Percentiles rank a stretch among this genome's conserved stretches.
Conservation (phyloP, 2,888 invertebrate species). For the Thymelicus lineola region DNA sequence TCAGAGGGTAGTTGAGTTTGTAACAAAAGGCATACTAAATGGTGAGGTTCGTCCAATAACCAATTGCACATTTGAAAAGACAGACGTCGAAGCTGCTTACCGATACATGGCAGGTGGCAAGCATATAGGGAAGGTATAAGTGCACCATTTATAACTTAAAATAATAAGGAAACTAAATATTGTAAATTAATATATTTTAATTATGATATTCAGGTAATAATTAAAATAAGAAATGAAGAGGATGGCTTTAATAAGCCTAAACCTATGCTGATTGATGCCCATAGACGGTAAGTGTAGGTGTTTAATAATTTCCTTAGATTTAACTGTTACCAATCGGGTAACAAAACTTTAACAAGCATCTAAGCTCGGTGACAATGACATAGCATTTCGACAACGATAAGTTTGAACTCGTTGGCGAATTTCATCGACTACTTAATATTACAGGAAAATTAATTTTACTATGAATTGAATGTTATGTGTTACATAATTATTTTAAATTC, state of each 20-base stretch:
- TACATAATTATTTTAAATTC: too few species aligned
- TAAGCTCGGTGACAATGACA: too few species aligned
- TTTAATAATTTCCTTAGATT: too few species aligned
- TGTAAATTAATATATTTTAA: neutral
- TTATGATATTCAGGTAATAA: conserved; percentile 7
- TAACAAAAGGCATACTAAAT: conserved; percentile 70
- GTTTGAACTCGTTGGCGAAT: too few species aligned
- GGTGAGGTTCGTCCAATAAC: conserved; percentile 53
- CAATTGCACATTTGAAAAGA: conserved; percentile 51
- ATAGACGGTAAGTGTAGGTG: neutral
- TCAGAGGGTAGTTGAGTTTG: conserved; percentile 60
- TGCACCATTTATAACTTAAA: neutral
- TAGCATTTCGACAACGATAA: too few species aligned
- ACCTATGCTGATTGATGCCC: neutral
- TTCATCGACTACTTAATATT: too few species aligned
- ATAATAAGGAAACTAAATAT: neutral
- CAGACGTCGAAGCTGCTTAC: conserved; percentile 82
- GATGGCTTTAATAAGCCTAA: neutral
- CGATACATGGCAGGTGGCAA: conserved; percentile 80
- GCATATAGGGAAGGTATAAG: conserved; percentile 85
- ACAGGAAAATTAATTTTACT: too few species aligned
- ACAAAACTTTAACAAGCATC: too few species aligned
- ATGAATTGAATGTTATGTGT: too few species aligned
- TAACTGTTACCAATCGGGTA: too few species aligned
- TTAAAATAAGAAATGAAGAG: conserved; percentile 14